A percentile compares a stretch with the other conserved stretches of the same genome.
Conservation (phyloP, 92 coral and sea anemone species). For the Scolanthus callimorphus region DNA sequence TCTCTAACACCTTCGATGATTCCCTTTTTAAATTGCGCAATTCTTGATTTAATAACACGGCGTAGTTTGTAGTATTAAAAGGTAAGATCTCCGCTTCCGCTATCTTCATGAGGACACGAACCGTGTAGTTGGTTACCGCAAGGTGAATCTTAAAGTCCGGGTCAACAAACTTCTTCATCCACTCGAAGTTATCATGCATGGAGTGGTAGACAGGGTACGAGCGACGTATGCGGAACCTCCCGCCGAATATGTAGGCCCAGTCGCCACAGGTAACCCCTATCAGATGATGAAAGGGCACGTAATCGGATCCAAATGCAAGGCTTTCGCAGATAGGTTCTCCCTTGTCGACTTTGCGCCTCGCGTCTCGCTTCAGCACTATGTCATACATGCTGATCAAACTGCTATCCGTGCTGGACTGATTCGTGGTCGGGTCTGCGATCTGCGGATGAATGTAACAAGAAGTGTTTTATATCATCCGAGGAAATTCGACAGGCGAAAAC, state of each 20-base stretch:
- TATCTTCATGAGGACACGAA: constrained; percentile 51
- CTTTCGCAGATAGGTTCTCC: constrained; percentile 52
- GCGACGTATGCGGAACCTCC: constrained; percentile 38
- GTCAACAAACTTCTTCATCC: constrained; percentile 85
- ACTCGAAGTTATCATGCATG: constrained; percentile 65
- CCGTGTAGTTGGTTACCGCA: constrained; percentile 67
- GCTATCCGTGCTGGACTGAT: too few species aligned
- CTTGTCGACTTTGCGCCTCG: constrained; percentile 24
- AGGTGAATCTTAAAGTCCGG: constrained; percentile 86
- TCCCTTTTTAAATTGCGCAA: constrained; percentile 4
- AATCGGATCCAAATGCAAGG: constrained; percentile 82
- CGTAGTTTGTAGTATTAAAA: constrained; percentile 63
- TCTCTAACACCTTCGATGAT: background rate
- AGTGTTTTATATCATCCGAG: too few species aligned
- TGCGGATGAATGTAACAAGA: too few species aligned
- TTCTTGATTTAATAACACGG: constrained; percentile 21
- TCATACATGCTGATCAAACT: constrained; percentile 92
- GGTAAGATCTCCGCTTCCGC: constrained; percentile 66
- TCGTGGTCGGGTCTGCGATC: too few species aligned
- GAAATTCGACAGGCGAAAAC: too few species aligned
- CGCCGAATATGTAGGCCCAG: constrained; percentile 83
- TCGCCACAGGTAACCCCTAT: constrained; percentile 82
- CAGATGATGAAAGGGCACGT: constrained; percentile 75
- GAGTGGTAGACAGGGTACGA: constrained; percentile 95
- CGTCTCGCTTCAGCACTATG: constrained; percentile 78